Evolutionary conservation across 1,140 invertebrate genomes (phyloP).

Genomic region (Cotesia chilonis): DNA sequence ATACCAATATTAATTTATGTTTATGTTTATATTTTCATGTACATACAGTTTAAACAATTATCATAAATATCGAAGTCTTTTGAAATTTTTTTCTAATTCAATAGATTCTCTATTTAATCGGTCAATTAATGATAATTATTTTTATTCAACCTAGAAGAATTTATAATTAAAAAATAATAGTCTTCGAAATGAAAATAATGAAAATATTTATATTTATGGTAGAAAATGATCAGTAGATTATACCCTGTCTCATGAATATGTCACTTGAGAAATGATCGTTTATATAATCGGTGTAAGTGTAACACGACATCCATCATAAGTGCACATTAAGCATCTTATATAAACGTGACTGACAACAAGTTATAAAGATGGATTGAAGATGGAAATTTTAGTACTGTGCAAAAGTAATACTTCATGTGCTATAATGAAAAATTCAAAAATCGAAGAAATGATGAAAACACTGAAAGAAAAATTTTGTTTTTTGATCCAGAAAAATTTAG

Average conservation of each 20-base stretch:
- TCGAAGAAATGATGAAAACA: no score
- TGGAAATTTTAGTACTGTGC: not conserved
- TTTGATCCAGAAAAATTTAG: no score
- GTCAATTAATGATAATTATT: constrained; percentile 9
- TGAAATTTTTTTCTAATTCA: not conserved
- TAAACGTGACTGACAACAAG: not conserved
- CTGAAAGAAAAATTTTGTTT: no score
- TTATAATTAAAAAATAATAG: constrained; percentile 3
- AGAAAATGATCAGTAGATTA: not conserved
- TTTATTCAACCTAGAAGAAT: not conserved
- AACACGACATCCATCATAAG: constrained; percentile 3
- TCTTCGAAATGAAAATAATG: not conserved
- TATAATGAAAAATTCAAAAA: no score
- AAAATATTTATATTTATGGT: constrained; percentile 1
- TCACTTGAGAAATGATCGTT: constrained; percentile 7
- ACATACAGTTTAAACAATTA: not conserved
- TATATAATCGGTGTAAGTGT: constrained; percentile 1
- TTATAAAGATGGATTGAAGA: constrained; percentile 2
- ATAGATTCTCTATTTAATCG: not conserved
- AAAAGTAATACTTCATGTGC: not conserved
- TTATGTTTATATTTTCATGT: not conserved
- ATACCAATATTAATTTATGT: not conserved
- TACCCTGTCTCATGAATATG: not conserved
- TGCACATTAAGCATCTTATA: constrained; percentile 1
- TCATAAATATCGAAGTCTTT: not conserved